These are phyloP conservation scores for Tribolium freemani DNA, from an alignment of 2,888 invertebrate species.

Conservation along the genomic window DNA sequence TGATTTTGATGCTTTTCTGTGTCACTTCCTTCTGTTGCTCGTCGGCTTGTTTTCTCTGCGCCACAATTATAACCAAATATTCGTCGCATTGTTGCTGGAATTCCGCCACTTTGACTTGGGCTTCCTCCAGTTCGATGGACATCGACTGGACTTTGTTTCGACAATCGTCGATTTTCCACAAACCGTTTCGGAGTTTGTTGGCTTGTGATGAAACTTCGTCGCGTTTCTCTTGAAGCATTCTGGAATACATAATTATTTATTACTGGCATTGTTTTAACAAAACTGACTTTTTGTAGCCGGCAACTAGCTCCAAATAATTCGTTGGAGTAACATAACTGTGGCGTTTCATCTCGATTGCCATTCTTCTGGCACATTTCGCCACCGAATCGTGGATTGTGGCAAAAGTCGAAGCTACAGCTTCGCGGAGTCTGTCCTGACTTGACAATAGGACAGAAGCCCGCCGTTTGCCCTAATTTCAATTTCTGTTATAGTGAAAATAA, in stretches of 20 bases:
- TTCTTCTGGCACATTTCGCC: constrained; percentile 77
- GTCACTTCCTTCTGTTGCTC: constrained; percentile 83
- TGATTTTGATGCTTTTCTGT: constrained; percentile 79
- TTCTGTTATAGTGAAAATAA: constrained; percentile 4
- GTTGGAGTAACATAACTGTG: constrained; percentile 92
- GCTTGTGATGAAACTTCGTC: constrained; percentile 79
- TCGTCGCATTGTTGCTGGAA: constrained; percentile 89
- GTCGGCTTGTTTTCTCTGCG: constrained; percentile 86
- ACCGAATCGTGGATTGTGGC: constrained; percentile 88
- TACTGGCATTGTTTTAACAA: background rate
- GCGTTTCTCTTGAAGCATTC: constrained; percentile 81
- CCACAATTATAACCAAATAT: constrained; percentile 85
- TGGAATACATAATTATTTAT: constrained; percentile 63
- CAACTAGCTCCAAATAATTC: constrained; percentile 88
- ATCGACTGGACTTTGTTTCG: constrained; percentile 84
- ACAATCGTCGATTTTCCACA: constrained; percentile 91
- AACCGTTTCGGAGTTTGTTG: constrained; percentile 85
- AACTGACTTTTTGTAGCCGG: constrained; percentile 83
- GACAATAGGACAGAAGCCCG: constrained; percentile 62
- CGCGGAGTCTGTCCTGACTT: constrained; percentile 74
- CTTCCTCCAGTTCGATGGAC: constrained; percentile 85
- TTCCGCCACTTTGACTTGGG: constrained; percentile 81
- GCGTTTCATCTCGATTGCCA: constrained; percentile 84
- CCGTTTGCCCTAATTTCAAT: constrained; percentile 56
- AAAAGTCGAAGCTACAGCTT: constrained; percentile 81